A percentile compares a stretch with the other conserved stretches of the same genome.
Conservation (phyloP, 2,113 vertebrate species). For the Sorex fumeus region DNA sequence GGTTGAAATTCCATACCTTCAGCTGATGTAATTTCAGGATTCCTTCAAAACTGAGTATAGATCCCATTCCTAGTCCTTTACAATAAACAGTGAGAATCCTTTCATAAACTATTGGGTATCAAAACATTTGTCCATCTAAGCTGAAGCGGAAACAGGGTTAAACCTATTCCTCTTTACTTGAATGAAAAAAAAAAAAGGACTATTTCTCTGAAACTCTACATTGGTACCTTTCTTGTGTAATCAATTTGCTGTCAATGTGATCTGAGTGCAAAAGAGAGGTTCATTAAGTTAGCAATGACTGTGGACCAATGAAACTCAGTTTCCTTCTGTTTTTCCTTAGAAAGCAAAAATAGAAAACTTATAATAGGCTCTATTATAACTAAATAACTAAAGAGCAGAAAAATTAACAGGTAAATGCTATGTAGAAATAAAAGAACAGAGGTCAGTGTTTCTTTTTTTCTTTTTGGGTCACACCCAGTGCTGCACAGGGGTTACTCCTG, state of each 20-base stretch:
- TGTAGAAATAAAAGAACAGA: not conserved
- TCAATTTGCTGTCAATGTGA: not conserved
- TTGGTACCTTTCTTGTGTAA: constrained; percentile 16
- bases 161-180: not conserved
- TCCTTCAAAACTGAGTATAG: not conserved
- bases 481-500: no score
- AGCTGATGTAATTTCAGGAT: not conserved
- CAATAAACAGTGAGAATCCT: not conserved
- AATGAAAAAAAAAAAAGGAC: not conserved
- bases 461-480: no score
- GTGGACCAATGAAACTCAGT: constrained; percentile 55
- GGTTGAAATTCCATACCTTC: not conserved
- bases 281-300: constrained; percentile 21
- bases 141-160: not conserved
- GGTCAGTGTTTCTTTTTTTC: no score
- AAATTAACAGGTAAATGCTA: constrained; percentile 2
- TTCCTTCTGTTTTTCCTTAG: constrained; percentile 43
- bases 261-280: constrained; percentile 27
- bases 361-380: not conserved
- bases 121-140: constrained; percentile 24
- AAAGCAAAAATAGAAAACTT: constrained; percentile 49
- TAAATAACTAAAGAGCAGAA: not conserved
- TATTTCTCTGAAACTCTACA: not conserved
- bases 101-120: not conserved
- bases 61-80: not conserved